These are phyloP conservation scores for Pseudochromis fuscus DNA, from an alignment of 2,797 vertebrate species.

Conservation along the genomic window DNA sequence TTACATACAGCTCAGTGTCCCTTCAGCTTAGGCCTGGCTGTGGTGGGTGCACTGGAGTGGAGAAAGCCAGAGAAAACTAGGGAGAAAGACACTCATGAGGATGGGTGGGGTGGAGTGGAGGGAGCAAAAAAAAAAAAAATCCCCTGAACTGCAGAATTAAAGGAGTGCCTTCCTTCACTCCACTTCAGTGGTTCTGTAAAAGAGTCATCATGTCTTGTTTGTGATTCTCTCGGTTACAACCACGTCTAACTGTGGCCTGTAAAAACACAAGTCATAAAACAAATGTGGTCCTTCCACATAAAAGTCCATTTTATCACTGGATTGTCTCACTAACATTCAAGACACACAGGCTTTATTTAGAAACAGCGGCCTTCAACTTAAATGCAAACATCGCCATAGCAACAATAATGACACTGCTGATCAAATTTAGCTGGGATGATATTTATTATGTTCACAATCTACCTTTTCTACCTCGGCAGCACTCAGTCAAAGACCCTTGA, in stretches of 20 bases:
- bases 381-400: neutral
- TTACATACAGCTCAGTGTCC: constrained; percentile 80
- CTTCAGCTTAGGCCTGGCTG: constrained; percentile 72
- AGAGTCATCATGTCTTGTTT: constrained; percentile 34
- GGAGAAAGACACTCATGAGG: constrained; percentile 46
- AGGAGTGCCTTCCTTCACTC: constrained; percentile 53
- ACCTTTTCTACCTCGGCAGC: too few species aligned
- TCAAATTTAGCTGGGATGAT: too few species aligned
- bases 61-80: constrained; percentile 50
- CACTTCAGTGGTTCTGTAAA: constrained; percentile 36
- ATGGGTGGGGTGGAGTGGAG: constrained; percentile 40
- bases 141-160: constrained; percentile 56
- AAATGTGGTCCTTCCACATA: neutral
- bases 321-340: neutral
- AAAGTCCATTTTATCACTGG: neutral
- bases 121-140: constrained; percentile 53
- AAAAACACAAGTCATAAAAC: neutral
- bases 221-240: neutral
- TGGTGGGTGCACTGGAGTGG: constrained; percentile 52
- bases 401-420: too few species aligned
- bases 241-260: neutral
- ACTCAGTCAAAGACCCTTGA: too few species aligned
- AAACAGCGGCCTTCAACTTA: neutral
- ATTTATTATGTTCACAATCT: too few species aligned
- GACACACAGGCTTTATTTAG: too few species aligned